phyloP scores from a whole-genome alignment of 2,113 vertebrate species.

The Gavialis gangeticus region DNA sequence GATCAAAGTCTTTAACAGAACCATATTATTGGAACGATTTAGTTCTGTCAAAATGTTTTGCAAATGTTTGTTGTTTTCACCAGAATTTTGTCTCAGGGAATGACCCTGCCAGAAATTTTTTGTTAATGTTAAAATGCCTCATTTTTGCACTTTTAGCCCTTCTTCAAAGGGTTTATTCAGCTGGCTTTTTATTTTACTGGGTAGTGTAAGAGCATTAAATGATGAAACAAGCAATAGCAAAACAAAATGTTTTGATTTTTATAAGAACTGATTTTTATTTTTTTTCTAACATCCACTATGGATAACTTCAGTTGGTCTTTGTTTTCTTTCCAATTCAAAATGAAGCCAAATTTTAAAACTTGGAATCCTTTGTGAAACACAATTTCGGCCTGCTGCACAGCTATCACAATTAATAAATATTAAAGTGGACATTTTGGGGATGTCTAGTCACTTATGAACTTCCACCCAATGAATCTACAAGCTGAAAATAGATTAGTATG shows the following conservation, averaged over 20 bases:
- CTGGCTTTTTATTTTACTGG: not conserved
- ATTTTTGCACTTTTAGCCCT: conserved; percentile 35
- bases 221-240: too few species aligned
- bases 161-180: not conserved
- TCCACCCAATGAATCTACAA: too few species aligned
- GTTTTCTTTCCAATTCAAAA: not conserved
- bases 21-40: accelerated
- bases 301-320: not conserved
- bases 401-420: not conserved
- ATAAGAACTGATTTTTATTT: too few species aligned
- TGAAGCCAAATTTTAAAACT: not conserved
- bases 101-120: conserved; percentile 47
- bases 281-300: too few species aligned
- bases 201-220: too few species aligned
- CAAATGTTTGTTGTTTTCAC: not conserved
- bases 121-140: not conserved
- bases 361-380: not conserved
- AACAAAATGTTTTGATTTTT: too few species aligned
- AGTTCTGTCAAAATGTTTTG: not conserved
- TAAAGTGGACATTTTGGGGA: not conserved
- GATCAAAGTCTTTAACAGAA: accelerated
- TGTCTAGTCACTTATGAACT: too few species aligned
- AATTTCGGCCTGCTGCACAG: accelerated
- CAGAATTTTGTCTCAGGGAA: accelerated
- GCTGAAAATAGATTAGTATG: too few species aligned